Evolutionary conservation across 2,113 vertebrate genomes (phyloP), one percentile per base, ranked within the genome.

Genomic region (Anas platyrhynchos): DNA sequence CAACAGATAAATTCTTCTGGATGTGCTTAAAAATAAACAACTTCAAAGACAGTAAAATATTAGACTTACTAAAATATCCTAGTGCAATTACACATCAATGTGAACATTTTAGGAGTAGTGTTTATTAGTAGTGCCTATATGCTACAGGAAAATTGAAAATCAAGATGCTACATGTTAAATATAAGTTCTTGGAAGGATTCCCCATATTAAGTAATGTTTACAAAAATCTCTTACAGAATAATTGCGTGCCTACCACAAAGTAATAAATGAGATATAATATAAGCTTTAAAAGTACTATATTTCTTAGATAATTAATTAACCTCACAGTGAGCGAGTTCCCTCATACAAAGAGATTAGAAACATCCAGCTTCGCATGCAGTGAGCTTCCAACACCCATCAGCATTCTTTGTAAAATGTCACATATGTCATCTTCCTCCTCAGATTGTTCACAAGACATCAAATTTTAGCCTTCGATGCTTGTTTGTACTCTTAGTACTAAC

Each of bases 301-400:
- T 89, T 85, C 74, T 89, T 50, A 91, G 66, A 61, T 79, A 94
- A 86, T 78, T 74, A 78, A 93, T 96, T 89, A 89, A 91, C 68
- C 82, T 93, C 91, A 55, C 78, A 93, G 85, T 17, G 58, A 91
- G 74, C 13, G 48, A 71, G 86, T n/a, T 82, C 52, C 41, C 36
- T 79, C 31, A 41, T 4, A 55, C 69, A 84, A 55, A 69, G 65
- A 74, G 65, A 89, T 78, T n/a, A 86, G 16, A 82, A 61, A 56
- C 52, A 87, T 44, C 22, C 69, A 93, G 91, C 71, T 50, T n/a
- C 50, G 59, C n/a, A 25, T 13, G 56, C 55, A 69, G 13, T 11
- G 80, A 88, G 59, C 90, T 87, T 36, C 69, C 71, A 84, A 59
- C 63, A 59, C 44, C 88, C 68, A 41, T 7, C 22, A 62, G 74